A percentile compares a stretch with the other conserved stretches of the same genome.
These are phyloP conservation scores for Crotalus tigris DNA, from an alignment of 2,113 vertebrate species.

Conservation along the genomic window DNA sequence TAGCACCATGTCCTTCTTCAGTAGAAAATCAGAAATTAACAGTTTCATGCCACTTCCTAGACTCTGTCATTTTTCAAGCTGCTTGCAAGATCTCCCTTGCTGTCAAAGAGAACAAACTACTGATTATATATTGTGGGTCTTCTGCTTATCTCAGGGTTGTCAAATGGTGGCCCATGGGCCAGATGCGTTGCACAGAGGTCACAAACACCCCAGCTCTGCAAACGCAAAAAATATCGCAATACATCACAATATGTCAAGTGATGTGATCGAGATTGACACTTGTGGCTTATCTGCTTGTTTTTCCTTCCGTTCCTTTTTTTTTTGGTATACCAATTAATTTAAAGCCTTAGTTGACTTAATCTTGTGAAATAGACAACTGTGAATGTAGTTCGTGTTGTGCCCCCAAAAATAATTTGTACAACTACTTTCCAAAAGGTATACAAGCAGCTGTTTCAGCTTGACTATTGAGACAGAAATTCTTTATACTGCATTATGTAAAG, in stretches of 20 bases:
- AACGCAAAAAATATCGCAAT: too few relatives aligned
- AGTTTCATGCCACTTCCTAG: background rate
- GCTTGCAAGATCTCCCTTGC: background rate
- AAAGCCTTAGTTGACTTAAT: background rate
- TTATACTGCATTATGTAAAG: background rate
- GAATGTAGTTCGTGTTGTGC: background rate
- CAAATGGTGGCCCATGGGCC: too few relatives aligned
- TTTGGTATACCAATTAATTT: background rate
- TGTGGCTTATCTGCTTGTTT: background rate
- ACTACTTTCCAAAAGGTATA: background rate
- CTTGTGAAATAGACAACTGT: background rate
- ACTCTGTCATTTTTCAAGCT: background rate
- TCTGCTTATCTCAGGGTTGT: background rate
- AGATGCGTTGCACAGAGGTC: too few relatives aligned
- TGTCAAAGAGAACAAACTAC: background rate
- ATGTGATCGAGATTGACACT: too few relatives aligned
- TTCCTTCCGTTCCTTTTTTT: background rate
- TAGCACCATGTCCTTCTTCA: background rate
- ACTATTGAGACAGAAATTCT: background rate
- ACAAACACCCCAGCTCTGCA: too few relatives aligned
- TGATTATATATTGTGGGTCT: background rate
- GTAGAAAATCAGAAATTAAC: background rate
- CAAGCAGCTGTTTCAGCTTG: background rate
- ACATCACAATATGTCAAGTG: too few relatives aligned
- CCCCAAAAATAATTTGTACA: background rate